Conservation (phyloP, 2,888 invertebrate species). For the Leptinotarsa rubiginosa region DNA sequence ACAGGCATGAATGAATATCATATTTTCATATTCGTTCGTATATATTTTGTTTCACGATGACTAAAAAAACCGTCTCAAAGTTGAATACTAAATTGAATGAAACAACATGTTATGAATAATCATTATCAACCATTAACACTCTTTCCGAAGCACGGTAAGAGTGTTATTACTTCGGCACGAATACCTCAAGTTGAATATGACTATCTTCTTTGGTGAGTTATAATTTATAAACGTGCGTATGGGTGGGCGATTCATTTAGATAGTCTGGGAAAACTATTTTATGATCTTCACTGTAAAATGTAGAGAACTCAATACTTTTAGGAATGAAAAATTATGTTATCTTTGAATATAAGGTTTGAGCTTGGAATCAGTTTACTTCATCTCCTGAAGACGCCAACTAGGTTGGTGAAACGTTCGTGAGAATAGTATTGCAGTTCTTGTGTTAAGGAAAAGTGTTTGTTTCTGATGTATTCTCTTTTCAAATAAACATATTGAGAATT, state of each 20-base stretch:
- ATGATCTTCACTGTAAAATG: not conserved
- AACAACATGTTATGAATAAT: conserved; percentile 6
- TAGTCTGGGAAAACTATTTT: not conserved
- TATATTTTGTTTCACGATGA: not conserved
- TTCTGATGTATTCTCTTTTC: too few species aligned
- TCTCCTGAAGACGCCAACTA: too few species aligned
- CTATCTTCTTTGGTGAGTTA: conserved; percentile 29
- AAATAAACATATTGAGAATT: too few species aligned
- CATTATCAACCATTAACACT: conserved; percentile 10
- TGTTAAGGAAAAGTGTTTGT: too few species aligned
- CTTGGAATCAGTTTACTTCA: too few species aligned
- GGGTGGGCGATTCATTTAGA: conserved; percentile 32
- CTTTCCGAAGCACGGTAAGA: conserved; percentile 7
- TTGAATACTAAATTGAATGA: conserved; percentile 9
- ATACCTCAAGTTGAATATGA: conserved; percentile 35
- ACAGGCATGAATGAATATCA: not conserved
- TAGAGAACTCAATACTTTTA: too few species aligned
- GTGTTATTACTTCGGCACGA: conserved; percentile 38
- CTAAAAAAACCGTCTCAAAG: not conserved
- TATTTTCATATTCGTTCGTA: not conserved
- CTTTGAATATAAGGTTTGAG: too few species aligned
- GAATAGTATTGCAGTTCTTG: too few species aligned
- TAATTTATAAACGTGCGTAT: conserved; percentile 36
- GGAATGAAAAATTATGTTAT: too few species aligned
- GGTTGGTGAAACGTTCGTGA: too few species aligned